Percentiles rank a stretch among this genome's conserved stretches.
Conservation (phyloP, 2,113 vertebrate species). For the Laticauda laticaudata region DNA sequence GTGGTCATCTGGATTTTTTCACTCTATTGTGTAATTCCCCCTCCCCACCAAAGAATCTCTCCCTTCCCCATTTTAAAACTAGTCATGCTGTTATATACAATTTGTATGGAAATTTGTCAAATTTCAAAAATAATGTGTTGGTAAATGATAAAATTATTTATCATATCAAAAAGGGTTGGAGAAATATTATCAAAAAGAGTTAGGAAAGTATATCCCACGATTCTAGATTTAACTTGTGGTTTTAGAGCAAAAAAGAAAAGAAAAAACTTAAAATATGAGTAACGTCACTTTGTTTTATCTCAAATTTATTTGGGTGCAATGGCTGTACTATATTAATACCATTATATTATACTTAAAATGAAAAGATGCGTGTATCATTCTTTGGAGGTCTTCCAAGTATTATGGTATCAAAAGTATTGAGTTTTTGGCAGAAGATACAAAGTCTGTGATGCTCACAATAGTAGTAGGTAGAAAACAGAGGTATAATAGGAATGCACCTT, state of each 20-base stretch:
- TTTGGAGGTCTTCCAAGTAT: background rate
- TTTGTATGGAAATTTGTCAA: background rate
- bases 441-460: no score
- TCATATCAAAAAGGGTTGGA: background rate
- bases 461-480: background rate
- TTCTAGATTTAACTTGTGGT: background rate
- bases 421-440: background rate
- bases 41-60: no score
- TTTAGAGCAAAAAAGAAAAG: background rate
- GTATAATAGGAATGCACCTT: background rate
- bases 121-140: background rate
- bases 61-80: background rate
- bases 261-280: background rate
- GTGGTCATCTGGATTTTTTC: background rate
- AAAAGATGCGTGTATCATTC: background rate
- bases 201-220: background rate
- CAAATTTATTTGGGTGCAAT: background rate
- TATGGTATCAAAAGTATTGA: background rate
- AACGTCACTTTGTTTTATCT: background rate
- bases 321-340: background rate
- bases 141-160: background rate
- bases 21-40: background rate
- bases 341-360: rapidly evolving
- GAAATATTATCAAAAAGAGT: background rate
- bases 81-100: background rate